Conservation (phyloP, 1,140 invertebrate genomes). For the Cherax destructor region DNA sequence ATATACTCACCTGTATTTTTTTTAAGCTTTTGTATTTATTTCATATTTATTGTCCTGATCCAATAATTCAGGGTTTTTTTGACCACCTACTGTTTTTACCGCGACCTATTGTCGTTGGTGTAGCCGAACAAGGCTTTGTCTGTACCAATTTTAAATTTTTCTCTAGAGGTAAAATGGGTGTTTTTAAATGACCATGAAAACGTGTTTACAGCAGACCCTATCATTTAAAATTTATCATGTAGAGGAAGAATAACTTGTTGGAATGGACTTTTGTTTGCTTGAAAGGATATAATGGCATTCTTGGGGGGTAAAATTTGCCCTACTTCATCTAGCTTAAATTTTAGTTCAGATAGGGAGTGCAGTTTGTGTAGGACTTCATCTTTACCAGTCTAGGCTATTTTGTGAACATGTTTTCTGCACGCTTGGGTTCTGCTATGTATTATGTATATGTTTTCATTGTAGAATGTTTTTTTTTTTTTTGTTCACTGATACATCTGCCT, state of each 20-base stretch:
- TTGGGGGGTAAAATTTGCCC: slow-evolving; percentile 3
- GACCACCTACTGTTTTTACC: slow-evolving; percentile 64
- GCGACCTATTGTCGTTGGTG: slow-evolving; percentile 67
- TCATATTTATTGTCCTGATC: slow-evolving; percentile 67
- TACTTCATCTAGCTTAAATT: neutral
- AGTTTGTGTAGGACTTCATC: slow-evolving; percentile 13
- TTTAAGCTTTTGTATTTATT: slow-evolving; percentile 68
- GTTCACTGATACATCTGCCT: neutral
- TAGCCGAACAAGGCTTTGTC: slow-evolving; percentile 64
- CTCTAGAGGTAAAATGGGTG: slow-evolving; percentile 64
- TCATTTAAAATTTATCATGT: slow-evolving; percentile 17
- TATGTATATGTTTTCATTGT: slow-evolving; percentile 9
- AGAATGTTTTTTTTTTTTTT: neutral
- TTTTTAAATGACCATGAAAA: slow-evolving; percentile 54
- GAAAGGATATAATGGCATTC: slow-evolving; percentile 8
- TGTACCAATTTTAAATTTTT: slow-evolving; percentile 63
- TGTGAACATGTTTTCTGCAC: neutral
- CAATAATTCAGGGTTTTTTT: slow-evolving; percentile 69
- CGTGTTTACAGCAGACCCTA: slow-evolving; percentile 32
- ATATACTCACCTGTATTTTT: slow-evolving; percentile 48
- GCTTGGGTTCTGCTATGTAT: neutral
- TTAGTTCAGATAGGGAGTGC: slow-evolving; percentile 12
- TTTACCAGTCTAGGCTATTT: neutral
- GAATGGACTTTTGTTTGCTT: slow-evolving; percentile 31
- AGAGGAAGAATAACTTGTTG: slow-evolving; percentile 20